Base-by-base conservation (phyloP, 2,797 vertebrate genomes). In the Channa striata region DNA sequence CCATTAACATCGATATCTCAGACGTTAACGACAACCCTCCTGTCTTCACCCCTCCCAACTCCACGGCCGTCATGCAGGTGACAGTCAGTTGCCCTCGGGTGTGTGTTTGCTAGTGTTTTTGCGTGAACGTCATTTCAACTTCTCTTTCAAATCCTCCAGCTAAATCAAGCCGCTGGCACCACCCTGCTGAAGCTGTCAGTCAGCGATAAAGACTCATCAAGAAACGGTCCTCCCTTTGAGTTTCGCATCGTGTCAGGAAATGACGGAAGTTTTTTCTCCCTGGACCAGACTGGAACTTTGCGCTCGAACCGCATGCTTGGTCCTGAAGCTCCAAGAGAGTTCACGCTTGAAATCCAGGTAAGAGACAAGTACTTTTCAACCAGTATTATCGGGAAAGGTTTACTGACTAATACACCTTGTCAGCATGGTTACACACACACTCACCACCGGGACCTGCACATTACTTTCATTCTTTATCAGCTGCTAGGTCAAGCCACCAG, bases 1-100 rank as follows among this genome's bases (percentile, higher is more conserved):
- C 93, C 0, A 93, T 99, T 59, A 99, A 98, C 89, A 95, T 99
- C 11, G 96, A 99, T 69, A 93, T 99, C 73, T 96, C 98, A 0
- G 98, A 99, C 20, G 93, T 99, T 43, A 99, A 99, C 10, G 98
- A 99, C 92, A 99, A 99, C 50, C 91, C 96, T 0, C 98, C 98
- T 0, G 57, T 93, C 58, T 99, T 99, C 92, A 95, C 91, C 43
- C 95, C 94, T 59, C 94, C 88, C 11, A 99, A 99, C 86, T 95
- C 98, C 77, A 98, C 96, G 0, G 91, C 96, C 6, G 93, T 97
- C 68, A 92, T 99, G 85, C 97, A 98, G 96, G 98, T 99, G 74
- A 73, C 17, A 17, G 11, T 37, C 4, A n/a, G n/a, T n/a, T n/a
- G n/a, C n/a, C n/a, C n/a, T n/a, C n/a, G n/a, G 20, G 0, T 21